Percentiles rank a stretch among this genome's conserved stretches.
Conservation (phyloP, 2,797 vertebrate species). For the Pelobates cultripes region DNA sequence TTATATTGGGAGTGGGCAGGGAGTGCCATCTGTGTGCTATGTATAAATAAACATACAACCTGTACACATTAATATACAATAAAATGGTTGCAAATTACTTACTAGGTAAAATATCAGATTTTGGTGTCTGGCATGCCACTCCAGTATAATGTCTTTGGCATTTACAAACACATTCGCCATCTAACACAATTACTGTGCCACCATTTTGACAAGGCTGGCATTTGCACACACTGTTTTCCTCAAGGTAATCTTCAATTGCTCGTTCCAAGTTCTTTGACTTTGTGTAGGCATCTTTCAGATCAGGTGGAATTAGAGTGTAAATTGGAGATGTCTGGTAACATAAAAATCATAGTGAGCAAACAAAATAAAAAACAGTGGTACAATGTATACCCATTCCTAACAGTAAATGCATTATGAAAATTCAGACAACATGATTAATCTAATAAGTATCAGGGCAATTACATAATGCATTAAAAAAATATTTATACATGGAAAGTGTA, state of each 20-base stretch:
- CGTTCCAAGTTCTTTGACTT: slow-evolving; percentile 79
- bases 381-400: no score
- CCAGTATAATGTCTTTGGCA: slow-evolving; percentile 76
- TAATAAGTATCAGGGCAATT: no score
- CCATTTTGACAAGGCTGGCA: slow-evolving; percentile 87
- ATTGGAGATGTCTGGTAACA: slow-evolving; percentile 80
- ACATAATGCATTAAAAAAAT: no score
- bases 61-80: no score
- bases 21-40: no score
- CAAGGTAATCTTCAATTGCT: slow-evolving; percentile 79
- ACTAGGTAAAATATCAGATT: slow-evolving; percentile 62
- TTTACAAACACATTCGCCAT: slow-evolving; percentile 82
- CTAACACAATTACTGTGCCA: slow-evolving; percentile 76
- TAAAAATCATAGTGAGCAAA: background rate
- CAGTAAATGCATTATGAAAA: no score
- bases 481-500: no score
- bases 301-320: slow-evolving; percentile 78
- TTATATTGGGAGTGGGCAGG: no score
- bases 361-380: background rate
- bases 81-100: slow-evolving; percentile 46
- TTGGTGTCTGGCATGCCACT: slow-evolving; percentile 78
- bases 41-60: no score
- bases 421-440: no score
- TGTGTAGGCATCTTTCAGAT: slow-evolving; percentile 67
- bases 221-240: slow-evolving; percentile 83